These are phyloP conservation scores for Marmota monax DNA, from an alignment of 2,113 vertebrate species.

Conservation along the genomic window DNA sequence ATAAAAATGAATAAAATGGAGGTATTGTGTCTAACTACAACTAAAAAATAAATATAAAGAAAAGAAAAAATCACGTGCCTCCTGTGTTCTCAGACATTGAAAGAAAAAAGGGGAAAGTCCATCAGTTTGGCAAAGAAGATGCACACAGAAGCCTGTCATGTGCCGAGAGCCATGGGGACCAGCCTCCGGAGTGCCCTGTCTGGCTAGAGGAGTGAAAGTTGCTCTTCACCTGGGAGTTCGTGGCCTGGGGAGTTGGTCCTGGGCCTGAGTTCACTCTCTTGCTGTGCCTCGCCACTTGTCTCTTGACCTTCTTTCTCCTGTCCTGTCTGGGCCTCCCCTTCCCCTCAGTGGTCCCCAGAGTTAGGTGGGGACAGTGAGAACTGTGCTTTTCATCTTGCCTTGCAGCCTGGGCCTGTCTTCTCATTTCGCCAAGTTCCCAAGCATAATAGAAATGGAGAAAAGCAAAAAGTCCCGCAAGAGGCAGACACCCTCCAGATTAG, in stretches of 20 bases:
- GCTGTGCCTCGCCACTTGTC: accelerated
- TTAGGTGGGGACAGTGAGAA: neutral
- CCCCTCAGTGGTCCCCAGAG: neutral
- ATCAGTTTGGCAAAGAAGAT: neutral
- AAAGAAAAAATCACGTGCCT: neutral
- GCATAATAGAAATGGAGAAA: conserved; percentile 11
- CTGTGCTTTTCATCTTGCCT: conserved; percentile 38
- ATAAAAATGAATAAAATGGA: too few relatives aligned
- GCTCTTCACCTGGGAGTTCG: neutral
- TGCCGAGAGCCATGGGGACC: neutral
- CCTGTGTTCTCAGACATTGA: neutral
- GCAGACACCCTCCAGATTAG: neutral
- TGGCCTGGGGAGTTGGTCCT: neutral
- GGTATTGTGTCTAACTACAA: too few relatives aligned
- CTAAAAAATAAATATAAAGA: too few relatives aligned
- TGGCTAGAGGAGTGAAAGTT: too few relatives aligned
- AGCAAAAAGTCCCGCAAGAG: conserved; percentile 16
- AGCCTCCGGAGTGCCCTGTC: accelerated
- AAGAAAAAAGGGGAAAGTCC: neutral
- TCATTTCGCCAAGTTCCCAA: conserved; percentile 41
- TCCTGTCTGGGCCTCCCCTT: neutral
- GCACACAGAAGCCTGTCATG: neutral
- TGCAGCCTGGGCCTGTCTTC: conserved; percentile 34
- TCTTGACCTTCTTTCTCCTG: neutral
- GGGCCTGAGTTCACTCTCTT: neutral